Base-by-base conservation (phyloP, 2,888 invertebrate species). In the Ganaspis brasiliensis region DNA sequence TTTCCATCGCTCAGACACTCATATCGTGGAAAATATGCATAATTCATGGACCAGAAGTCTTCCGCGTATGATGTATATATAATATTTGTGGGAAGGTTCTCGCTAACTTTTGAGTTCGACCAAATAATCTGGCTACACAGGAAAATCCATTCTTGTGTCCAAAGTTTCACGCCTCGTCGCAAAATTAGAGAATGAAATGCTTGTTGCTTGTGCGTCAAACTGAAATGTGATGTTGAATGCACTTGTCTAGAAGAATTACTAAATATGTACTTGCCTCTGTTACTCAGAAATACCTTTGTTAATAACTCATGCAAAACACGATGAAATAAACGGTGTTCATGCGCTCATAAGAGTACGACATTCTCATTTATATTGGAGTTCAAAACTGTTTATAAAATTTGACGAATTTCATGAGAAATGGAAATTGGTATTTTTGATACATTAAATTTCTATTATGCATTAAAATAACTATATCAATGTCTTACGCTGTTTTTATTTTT, bases 1-100 rank as follows among this genome's bases (percentile, higher is more conserved):
- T 86, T 86, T 84, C 87, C 87, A 89, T 91, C 91, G 86, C 88
- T 91, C 91, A 90, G 88, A 81, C 88, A 90, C 89, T 90, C 90
- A 85, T 88, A 89, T 88, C 87, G 87, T 81, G 89, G 90, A 89
- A 90, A 89, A 85, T 89, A 90, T 90, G 87, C 88, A 90, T 90
- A 89, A 90, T 90, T 90, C 90, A 90, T 90, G 80, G 84, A 72
- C 75, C 80, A 72, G 77, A 76, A 76, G 72, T 78, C 74, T 76
- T 59, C 56, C 67, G 55, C 63, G 71, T 75, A 52, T 73, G 52
- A 52, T 9, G 67, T 73, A 19, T n/a, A 57, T 70, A 45, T 83
- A 82, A 85, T 83, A 85, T 84, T 83, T 84, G 82, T 82, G 72
- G n/a, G 2, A n/a, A 67, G 67, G n/a, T 67, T 21, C 45, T 67